Conservation (phyloP, 2,888 invertebrate species). For the Masnerella sp. region DNA sequence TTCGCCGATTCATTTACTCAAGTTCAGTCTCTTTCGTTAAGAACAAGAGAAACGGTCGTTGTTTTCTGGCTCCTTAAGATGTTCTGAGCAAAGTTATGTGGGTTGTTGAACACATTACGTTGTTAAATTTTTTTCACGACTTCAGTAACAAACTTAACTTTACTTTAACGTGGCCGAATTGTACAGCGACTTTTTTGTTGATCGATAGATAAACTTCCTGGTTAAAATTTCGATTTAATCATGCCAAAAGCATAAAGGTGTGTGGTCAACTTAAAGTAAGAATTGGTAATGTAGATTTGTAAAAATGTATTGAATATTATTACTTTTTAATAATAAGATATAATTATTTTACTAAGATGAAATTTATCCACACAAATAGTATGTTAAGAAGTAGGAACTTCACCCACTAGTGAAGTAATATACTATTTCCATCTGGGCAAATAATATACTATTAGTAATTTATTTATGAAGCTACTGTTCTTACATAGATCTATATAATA, state of each 20-base stretch:
- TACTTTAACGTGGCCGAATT: not conserved
- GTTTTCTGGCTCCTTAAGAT: constrained; percentile 5
- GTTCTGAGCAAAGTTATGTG: constrained; percentile 24
- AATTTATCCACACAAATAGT: no score
- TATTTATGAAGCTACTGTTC: no score
- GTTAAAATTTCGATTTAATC: constrained; percentile 44
- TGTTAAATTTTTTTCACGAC: constrained; percentile 6
- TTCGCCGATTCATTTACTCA: constrained; percentile 17
- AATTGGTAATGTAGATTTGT: constrained; percentile 6
- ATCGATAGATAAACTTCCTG: constrained; percentile 35
- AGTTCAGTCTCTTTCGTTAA: constrained; percentile 21
- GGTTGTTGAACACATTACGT: constrained; percentile 27
- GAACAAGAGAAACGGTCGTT: constrained; percentile 20
- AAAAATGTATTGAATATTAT: no score
- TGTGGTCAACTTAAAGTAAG: constrained; percentile 9
- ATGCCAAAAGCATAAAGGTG: constrained; percentile 2
- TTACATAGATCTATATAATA: no score
- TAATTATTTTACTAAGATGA: no score
- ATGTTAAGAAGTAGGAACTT: no score
- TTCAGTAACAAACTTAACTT: constrained; percentile 34
- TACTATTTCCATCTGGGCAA: no score
- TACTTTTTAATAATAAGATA: no score
- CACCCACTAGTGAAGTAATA: no score
- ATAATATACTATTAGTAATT: no score
- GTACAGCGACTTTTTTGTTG: constrained; percentile 9